Evolutionary conservation across 1,140 invertebrate genomes (phyloP).

Genomic region (Lordiphosa collinella): DNA sequence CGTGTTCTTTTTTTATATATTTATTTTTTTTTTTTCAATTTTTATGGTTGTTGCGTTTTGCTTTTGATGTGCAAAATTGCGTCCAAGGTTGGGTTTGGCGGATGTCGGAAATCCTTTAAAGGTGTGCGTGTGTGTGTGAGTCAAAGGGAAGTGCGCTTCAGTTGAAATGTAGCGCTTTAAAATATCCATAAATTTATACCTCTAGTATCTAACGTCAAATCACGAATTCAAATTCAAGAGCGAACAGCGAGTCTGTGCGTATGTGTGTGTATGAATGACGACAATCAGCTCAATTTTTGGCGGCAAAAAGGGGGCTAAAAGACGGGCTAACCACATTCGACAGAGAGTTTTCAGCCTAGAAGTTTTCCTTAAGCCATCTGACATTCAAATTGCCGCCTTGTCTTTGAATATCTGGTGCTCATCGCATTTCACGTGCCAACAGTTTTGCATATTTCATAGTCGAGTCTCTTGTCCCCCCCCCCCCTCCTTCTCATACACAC

Average conservation of each 20-base stretch:
- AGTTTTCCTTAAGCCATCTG: constrained; percentile 15
- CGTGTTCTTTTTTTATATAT: constrained; percentile 11
- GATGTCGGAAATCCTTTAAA: constrained; percentile 41
- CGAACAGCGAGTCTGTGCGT: constrained; percentile 34
- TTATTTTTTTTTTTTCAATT: constrained; percentile 1
- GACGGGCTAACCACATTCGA: constrained; percentile 26
- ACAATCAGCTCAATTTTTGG: constrained; percentile 69
- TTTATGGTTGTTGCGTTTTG: constrained; percentile 1
- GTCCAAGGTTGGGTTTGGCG: constrained; percentile 24
- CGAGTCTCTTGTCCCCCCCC: background rate
- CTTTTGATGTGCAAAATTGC: constrained; percentile 47
- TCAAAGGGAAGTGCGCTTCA: constrained; percentile 35
- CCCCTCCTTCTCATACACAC: background rate
- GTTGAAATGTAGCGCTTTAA: constrained; percentile 4
- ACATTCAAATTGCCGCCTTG: constrained; percentile 8
- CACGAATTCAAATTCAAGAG: constrained; percentile 26
- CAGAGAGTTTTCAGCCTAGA: background rate
- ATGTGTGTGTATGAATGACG: constrained; percentile 60
- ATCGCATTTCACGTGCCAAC: constrained; percentile 53
- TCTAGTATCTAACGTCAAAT: constrained; percentile 1
- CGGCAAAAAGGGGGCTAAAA: background rate
- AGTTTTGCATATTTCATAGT: constrained; percentile 54
- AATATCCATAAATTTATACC: constrained; percentile 6
- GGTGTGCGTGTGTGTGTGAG: constrained; percentile 10
- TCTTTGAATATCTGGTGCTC: constrained; percentile 2